A percentile compares a stretch with the other conserved stretches of the same genome.
These are phyloP conservation scores for Xenops minutus DNA, from an alignment of 2,797 vertebrate genomes.

Conservation along the genomic window DNA sequence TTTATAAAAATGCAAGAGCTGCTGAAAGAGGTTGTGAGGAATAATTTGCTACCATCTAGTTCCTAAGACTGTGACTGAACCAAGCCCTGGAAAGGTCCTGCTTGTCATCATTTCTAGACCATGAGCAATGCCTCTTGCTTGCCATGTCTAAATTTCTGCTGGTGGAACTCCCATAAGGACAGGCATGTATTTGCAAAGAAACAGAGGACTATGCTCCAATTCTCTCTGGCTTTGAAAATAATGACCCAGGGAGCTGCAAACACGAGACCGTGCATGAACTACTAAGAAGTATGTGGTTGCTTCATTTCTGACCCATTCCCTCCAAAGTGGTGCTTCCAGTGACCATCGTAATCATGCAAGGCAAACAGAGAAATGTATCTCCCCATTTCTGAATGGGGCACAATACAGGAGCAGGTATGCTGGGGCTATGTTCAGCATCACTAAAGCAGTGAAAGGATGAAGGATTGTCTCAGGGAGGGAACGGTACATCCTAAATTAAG, in stretches of 20 bases:
- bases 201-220: neutral
- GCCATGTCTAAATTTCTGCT: neutral
- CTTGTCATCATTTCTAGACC: neutral
- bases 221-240: neutral
- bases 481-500: neutral
- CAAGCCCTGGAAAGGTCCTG: neutral
- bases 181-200: neutral
- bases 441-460: neutral
- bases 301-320: neutral
- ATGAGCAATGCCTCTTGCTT: neutral
- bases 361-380: neutral
- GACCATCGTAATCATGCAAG: neutral
- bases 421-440: neutral
- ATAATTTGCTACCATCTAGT: neutral
- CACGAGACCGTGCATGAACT: neutral
- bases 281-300: neutral
- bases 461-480: neutral
- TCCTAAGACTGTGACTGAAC: neutral
- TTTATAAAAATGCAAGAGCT: neutral
- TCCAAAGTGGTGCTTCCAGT: neutral
- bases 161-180: neutral
- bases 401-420: neutral
- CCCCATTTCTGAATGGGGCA: neutral
- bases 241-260: neutral
- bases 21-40: neutral